phyloP scores from a whole-genome alignment of 1,140 invertebrate genomes.

The Pogonomyrmex californicus region DNA sequence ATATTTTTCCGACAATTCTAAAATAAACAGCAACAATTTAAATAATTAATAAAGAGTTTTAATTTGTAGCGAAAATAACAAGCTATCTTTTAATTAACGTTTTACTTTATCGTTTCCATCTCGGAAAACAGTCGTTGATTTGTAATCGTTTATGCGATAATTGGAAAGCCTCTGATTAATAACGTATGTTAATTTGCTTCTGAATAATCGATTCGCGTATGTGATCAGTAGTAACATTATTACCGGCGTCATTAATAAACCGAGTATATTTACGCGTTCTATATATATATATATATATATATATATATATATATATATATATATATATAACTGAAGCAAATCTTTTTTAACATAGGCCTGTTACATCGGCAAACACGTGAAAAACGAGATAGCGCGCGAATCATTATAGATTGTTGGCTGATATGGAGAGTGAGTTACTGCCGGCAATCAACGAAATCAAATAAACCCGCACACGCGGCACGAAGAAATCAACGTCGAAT shows the following conservation, averaged over 20 bases:
- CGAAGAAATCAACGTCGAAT: slow-evolving; percentile 63
- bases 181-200: slow-evolving; percentile 43
- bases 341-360: slow-evolving; percentile 26
- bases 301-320: no score
- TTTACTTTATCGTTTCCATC: slow-evolving; percentile 25
- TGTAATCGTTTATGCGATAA: slow-evolving; percentile 34
- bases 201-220: slow-evolving; percentile 17
- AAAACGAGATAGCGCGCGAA: slow-evolving; percentile 46
- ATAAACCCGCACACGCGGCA: slow-evolving; percentile 53
- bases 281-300: no score
- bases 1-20: not conserved
- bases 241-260: slow-evolving; percentile 30
- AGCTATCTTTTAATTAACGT: slow-evolving; percentile 33
- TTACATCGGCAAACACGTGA: slow-evolving; percentile 32
- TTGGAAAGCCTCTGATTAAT: slow-evolving; percentile 40
- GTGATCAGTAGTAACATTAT: slow-evolving; percentile 31
- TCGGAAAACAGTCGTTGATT: slow-evolving; percentile 28
- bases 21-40: not conserved
- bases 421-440: slow-evolving; percentile 48
- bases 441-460: slow-evolving; percentile 60
- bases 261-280: not conserved
- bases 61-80: slow-evolving; percentile 31
- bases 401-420: slow-evolving; percentile 44
- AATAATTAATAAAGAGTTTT: slow-evolving; percentile 18
- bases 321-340: not conserved